Evolutionary conservation across 2,888 invertebrate species (phyloP), one percentile per base, ranked within the genome.

Genomic region (Azorinus chamasolen): DNA sequence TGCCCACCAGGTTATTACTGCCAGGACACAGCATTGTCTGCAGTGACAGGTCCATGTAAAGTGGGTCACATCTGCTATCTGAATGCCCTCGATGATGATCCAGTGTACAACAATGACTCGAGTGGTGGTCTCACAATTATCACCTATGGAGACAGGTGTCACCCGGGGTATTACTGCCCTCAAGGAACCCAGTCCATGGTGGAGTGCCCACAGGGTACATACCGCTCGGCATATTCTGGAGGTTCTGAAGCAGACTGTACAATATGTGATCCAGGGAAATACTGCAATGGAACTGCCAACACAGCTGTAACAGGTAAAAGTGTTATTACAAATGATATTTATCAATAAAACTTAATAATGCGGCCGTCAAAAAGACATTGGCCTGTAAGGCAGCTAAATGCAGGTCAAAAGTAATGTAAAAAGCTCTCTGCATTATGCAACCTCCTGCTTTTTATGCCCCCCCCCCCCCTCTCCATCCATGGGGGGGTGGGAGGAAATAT

Each of bases 1-100:
- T 92, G 92, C 74, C 91, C 91, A 5, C 50, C 86, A 0, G 92
- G 92, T 0, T 88, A 86, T 57, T 92, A 90, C 85, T 92, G 92
- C 53, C 83, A 85, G 59, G 87, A 90, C 62, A 66, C 88, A 14
- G 92, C 91, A 0, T 83, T 89, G 4, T 84, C 72, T 0, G 85
- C 79, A 10, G 90, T 91, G 0, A 83, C 89, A 0, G 92, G 92
- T 16, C 64, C 77, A 20, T 92, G 92, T 78, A 88, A 87, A 51
- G 91, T 89, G 1, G 92, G 92, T 0, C 92, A 92, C 72, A 91
- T 92, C 57, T 92, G 92, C 74, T 92, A 84, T 48, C 83, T 83
- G 0, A 79, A 77, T 6, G 91, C 91, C 14, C 71, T 88, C 2
- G 83, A 83, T 25, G 78, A 83, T 10, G 91, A 91, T 73, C 92